Percentiles rank a stretch among this genome's conserved stretches.
Conservation (phyloP, 2,888 invertebrate species). For the Drosophila antonietae region DNA sequence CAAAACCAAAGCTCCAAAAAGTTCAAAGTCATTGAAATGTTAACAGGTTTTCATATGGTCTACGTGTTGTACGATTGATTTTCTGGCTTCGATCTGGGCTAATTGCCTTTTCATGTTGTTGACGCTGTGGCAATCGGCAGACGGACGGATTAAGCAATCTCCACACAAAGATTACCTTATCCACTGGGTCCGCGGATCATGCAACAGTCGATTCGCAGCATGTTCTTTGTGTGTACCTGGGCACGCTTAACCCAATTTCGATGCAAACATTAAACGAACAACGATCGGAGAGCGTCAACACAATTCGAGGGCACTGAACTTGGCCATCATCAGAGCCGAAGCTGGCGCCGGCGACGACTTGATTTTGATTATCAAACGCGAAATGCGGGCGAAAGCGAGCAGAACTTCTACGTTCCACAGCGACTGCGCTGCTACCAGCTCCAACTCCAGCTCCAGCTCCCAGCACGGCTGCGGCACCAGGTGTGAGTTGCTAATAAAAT, state of each 20-base stretch:
- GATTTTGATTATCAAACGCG: conserved; percentile 73
- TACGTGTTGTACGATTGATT: conserved; percentile 73
- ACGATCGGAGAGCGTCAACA: conserved; percentile 58
- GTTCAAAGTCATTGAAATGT: conserved; percentile 78
- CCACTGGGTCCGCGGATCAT: conserved; percentile 14
- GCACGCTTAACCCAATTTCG: conserved; percentile 75
- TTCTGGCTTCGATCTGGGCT: conserved; percentile 40
- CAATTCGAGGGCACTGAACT: conserved; percentile 79
- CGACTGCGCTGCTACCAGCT: conserved; percentile 8
- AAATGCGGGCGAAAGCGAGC: conserved; percentile 69
- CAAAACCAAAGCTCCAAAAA: conserved; percentile 34
- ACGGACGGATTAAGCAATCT: conserved; percentile 36
- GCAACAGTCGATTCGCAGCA: conserved; percentile 8
- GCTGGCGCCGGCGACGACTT: conserved; percentile 28
- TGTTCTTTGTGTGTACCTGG: conserved; percentile 38
- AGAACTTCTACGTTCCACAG: conserved; percentile 24
- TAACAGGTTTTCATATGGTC: conserved; percentile 66
- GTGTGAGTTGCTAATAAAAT: conserved; percentile 71
- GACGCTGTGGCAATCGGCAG: conserved; percentile 35
- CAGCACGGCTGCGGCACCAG: conserved; percentile 35
- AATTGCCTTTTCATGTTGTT: conserved; percentile 66
- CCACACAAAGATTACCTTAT: neutral
- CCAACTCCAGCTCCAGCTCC: neutral
- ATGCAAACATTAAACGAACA: conserved; percentile 46
- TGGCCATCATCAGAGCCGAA: conserved; percentile 43